Base-by-base conservation (phyloP, 2,113 vertebrate genomes). In the Brevimyrus niger region DNA sequence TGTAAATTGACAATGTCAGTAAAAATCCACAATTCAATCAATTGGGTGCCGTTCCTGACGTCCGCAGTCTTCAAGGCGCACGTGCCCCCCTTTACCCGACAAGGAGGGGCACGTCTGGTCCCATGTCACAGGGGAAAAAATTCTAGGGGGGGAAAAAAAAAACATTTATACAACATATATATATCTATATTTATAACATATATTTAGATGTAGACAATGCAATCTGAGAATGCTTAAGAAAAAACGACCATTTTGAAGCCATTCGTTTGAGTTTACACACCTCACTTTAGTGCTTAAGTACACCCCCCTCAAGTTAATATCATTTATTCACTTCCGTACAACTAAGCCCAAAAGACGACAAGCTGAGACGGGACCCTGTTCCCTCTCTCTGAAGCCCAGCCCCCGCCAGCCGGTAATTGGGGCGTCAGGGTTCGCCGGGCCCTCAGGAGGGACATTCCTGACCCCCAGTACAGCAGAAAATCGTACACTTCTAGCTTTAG, bases 21-120 rank as follows among this genome's bases (percentile, higher is more conserved):
- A 42, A 38, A 80, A 19, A 19, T 80, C 15, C 73, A 6, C 35
- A 80, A 42, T 19, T 42, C 73, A 46, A 50, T 51, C 87, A 88
- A 88, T 85, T 23, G 48, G 50, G 38, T 47, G 35, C 27, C 53
- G 27, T 53, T 88, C 87, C 35, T 69, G 87, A 86, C 23, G 89
- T 90, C 89, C 42, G 38, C 13, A 58, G 65, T 73, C 80, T 87
- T 85, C 31, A 88, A 69, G 69, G 80, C 21, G 4, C 76, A 51
- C 15, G 2, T 48, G 61, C 10, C 3, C 1, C 9, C n/a, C 3
- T 86, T 85, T 46, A 42, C 55, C 17, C 53, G 35, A 27, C 21
- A 31, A n/a, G 51, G 3, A 5, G 50, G 21, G 42, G n/a, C 38
- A 88, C 55, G 17, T 27, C 38, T 46, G 53, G 61, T 13, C 73